phyloP scores from a whole-genome alignment of 2,797 vertebrate species.

The Limnodromus scolopaceus region DNA sequence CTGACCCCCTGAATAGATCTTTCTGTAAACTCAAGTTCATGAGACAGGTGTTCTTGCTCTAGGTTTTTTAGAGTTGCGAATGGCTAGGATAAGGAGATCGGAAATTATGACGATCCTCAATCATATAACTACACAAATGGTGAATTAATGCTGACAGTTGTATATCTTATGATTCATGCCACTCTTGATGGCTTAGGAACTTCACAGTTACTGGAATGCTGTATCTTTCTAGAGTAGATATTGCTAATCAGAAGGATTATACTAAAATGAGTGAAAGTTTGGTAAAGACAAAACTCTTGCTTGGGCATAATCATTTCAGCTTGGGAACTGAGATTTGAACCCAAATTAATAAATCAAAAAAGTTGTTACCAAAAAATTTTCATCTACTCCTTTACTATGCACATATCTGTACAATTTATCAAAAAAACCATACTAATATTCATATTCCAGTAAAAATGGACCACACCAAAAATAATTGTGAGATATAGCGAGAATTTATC shows the following conservation, averaged over 20 bases:
- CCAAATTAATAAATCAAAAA: not conserved
- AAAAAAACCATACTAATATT: not conserved
- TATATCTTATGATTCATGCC: not conserved
- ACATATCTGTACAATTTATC: not conserved
- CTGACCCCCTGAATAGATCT: not conserved
- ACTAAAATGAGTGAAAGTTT: not conserved
- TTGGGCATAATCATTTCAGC: not conserved
- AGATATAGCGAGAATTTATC: not conserved
- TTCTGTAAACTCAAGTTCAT: not conserved
- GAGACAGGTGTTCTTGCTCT: not conserved
- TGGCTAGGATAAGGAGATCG: not conserved
- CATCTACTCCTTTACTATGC: not conserved
- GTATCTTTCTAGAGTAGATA: not conserved
- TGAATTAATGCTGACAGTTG: not conserved
- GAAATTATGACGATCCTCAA: not conserved
- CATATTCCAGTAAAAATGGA: not conserved
- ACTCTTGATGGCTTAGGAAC: not conserved
- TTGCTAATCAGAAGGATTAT: not conserved
- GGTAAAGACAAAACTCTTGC: not conserved
- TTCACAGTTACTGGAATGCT: not conserved
- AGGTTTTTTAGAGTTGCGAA: not conserved
- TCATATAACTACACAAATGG: not conserved
- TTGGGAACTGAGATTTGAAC: not conserved
- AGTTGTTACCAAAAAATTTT: not conserved
- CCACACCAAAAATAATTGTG: not conserved